These are phyloP conservation scores for Drosophila arawakana DNA, from an alignment of 1,140 invertebrate species.

Conservation along the genomic window DNA sequence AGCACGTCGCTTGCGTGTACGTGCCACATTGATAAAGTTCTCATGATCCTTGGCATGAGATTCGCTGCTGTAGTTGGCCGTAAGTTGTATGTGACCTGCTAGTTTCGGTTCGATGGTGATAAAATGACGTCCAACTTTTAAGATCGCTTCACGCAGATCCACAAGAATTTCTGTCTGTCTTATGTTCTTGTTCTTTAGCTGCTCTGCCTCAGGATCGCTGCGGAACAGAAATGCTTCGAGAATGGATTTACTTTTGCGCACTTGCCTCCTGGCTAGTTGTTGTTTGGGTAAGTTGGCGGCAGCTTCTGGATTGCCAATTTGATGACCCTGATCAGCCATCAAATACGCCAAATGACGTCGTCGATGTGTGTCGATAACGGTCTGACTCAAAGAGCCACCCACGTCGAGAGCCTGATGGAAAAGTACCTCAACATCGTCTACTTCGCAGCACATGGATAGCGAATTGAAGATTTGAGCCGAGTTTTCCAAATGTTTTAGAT, in stretches of 20 bases:
- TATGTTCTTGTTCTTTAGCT: conserved; percentile 98
- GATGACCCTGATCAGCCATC: conserved; percentile 96
- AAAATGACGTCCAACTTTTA: conserved; percentile 86
- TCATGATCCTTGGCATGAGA: conserved; percentile 97
- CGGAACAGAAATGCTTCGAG: conserved; percentile 94
- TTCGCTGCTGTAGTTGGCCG: conserved; percentile 97
- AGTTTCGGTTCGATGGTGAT: conserved; percentile 83
- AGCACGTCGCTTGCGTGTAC: conserved; percentile 94
- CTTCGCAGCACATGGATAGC: conserved; percentile 96
- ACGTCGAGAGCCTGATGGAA: conserved; percentile 86
- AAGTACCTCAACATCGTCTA: conserved; percentile 94
- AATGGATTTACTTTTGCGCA: conserved; percentile 96
- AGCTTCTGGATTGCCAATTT: conserved; percentile 95
- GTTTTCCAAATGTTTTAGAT: conserved; percentile 93
- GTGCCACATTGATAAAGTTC: conserved; percentile 95
- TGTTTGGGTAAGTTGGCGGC: conserved; percentile 96
- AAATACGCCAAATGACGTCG: conserved; percentile 96
- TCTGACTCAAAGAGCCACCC: conserved; percentile 91
- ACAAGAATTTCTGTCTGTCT: conserved; percentile 97
- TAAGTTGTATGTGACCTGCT: conserved; percentile 89
- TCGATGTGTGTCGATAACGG: conserved; percentile 95
- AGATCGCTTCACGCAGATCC: conserved; percentile 97
- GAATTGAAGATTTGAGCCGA: conserved; percentile 99
- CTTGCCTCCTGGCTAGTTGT: conserved; percentile 92
- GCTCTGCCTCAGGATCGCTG: conserved; percentile 88